Evolutionary conservation across 2,888 invertebrate genomes (phyloP).

Genomic region (Hirtodrosophila duncani): DNA sequence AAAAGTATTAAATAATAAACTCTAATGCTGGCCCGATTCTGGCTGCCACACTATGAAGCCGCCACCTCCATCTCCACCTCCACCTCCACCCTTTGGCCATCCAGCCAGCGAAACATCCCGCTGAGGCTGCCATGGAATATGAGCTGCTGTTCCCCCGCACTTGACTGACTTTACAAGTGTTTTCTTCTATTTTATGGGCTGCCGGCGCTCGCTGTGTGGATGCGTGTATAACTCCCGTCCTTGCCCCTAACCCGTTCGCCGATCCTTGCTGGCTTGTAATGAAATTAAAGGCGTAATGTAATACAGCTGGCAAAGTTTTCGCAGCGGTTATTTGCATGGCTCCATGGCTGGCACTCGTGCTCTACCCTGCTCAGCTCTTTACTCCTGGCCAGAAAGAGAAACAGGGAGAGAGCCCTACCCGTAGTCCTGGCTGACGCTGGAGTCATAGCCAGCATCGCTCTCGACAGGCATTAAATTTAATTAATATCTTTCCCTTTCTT

Average conservation of each 20-base stretch:
- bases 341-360: no score
- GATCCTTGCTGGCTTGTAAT: slow-evolving; percentile 39
- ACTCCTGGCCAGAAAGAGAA: neutral
- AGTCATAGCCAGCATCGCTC: slow-evolving; percentile 20
- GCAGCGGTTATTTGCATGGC: slow-evolving; percentile 59
- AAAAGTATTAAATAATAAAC: slow-evolving; percentile 68
- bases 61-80: neutral
- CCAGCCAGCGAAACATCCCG: slow-evolving; percentile 15
- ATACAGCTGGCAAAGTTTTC: slow-evolving; percentile 65
- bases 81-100: neutral
- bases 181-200: slow-evolving; percentile 63
- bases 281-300: slow-evolving; percentile 69
- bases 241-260: neutral
- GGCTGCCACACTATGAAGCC: neutral
- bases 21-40: slow-evolving; percentile 42
- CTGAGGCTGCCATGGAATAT: slow-evolving; percentile 55
- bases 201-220: no score
- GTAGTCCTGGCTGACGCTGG: neutral
- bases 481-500: slow-evolving; percentile 36
- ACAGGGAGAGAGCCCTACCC: neutral
- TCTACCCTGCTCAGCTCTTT: slow-evolving; percentile 12
- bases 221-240: no score
- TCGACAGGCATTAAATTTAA: slow-evolving; percentile 57
- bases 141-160: slow-evolving; percentile 25
- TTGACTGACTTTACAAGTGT: slow-evolving; percentile 57